Conservation (phyloP, 2,113 vertebrate genomes). For the Sebastes schlegelii region DNA sequence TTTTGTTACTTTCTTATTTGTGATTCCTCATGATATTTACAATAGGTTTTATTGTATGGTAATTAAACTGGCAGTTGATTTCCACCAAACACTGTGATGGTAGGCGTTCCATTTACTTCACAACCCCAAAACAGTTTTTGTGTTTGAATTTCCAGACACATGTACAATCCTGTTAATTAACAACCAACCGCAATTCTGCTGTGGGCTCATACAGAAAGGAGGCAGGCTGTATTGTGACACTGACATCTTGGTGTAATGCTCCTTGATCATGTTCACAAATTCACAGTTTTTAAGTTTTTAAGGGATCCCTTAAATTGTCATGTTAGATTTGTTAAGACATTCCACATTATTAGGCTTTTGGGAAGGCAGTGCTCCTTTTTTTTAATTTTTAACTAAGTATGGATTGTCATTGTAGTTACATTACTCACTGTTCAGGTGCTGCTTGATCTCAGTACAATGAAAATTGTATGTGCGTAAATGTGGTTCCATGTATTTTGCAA, state of each 20-base stretch:
- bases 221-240: slow-evolving; percentile 85
- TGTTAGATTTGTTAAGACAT: slow-evolving; percentile 76
- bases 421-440: slow-evolving; percentile 81
- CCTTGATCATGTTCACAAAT: slow-evolving; percentile 77
- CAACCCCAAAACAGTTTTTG: slow-evolving; percentile 64
- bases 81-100: slow-evolving; percentile 87
- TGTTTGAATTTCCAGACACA: slow-evolving; percentile 66
- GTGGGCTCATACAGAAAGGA: slow-evolving; percentile 85
- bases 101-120: slow-evolving; percentile 80
- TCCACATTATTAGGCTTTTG: slow-evolving; percentile 74
- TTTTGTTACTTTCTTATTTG: slow-evolving; percentile 80
- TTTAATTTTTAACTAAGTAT: slow-evolving; percentile 63
- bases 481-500: slow-evolving; percentile 82
- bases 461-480: slow-evolving; percentile 81
- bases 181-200: slow-evolving; percentile 84
- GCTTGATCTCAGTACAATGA: slow-evolving; percentile 80
- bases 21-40: slow-evolving; percentile 85
- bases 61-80: slow-evolving; percentile 87
- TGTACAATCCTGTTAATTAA: slow-evolving; percentile 72
- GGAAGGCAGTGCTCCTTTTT: slow-evolving; percentile 67
- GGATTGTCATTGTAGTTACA: slow-evolving; percentile 77
- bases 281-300: slow-evolving; percentile 68
- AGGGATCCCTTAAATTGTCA: slow-evolving; percentile 76
- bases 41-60: slow-evolving; percentile 85
- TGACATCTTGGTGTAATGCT: slow-evolving; percentile 81